Conservation (phyloP, 2,113 vertebrate species). For the Cyphomyrus plagiostoma region DNA sequence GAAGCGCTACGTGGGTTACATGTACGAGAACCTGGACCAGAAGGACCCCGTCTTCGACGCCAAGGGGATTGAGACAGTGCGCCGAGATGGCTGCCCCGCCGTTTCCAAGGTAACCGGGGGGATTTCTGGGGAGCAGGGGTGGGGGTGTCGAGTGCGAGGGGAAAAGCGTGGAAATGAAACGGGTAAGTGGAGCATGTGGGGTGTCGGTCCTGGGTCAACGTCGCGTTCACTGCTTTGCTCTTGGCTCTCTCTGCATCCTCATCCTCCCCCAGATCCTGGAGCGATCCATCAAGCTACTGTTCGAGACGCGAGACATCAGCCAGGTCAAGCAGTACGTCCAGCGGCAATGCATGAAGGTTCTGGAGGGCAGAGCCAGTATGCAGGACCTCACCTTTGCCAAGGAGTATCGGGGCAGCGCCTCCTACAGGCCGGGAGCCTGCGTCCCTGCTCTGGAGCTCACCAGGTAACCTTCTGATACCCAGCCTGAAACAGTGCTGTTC, state of each 20-base stretch:
- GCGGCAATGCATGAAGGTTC: conserved; percentile 84
- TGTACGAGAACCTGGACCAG: conserved; percentile 93
- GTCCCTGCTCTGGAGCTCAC: conserved; percentile 92
- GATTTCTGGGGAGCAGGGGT: neutral
- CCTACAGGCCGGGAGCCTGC: conserved; percentile 85
- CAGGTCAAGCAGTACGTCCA: conserved; percentile 94
- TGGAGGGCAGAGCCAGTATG: conserved; percentile 88
- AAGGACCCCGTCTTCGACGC: conserved; percentile 92
- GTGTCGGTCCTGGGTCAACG: too few relatives aligned
- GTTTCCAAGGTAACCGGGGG: conserved; percentile 85
- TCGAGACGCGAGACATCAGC: conserved; percentile 95
- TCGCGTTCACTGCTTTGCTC: neutral
- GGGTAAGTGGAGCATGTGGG: neutral
- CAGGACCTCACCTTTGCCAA: conserved; percentile 97
- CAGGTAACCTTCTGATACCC: conserved; percentile 58
- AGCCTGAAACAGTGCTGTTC: neutral
- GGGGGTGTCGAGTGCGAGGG: neutral
- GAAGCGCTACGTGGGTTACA: conserved; percentile 96
- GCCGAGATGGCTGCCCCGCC: conserved; percentile 90
- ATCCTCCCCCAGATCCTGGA: conserved; percentile 76
- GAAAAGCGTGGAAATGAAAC: neutral
- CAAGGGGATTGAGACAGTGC: conserved; percentile 96
- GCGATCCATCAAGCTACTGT: conserved; percentile 92
- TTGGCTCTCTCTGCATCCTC: neutral
- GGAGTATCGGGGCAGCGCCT: conserved; percentile 84